Percentiles rank a stretch among this genome's conserved stretches.
Conservation (phyloP, 2,888 invertebrate species). For the Aphrophora alni region DNA sequence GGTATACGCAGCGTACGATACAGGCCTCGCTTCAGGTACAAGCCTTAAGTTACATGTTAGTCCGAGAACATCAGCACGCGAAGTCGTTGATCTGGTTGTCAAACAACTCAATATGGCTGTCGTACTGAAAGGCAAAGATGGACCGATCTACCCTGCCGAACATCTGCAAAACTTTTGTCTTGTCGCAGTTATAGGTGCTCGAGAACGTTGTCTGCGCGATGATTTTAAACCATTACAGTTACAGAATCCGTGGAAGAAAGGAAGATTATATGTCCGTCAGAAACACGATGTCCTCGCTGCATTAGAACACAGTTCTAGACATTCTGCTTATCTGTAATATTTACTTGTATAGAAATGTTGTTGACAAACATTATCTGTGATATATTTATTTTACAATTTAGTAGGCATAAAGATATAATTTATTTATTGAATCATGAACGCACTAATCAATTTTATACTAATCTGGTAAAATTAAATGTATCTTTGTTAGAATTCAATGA, state of each 20-base stretch:
- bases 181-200: constrained; percentile 93
- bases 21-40: constrained; percentile 90
- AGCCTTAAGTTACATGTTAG: constrained; percentile 94
- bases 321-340: constrained; percentile 53
- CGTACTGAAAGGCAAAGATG: constrained; percentile 81
- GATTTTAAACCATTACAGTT: constrained; percentile 93
- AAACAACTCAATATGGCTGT: constrained; percentile 95
- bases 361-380: neutral
- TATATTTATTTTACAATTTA: constrained; percentile 2
- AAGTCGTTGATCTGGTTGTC: constrained; percentile 94
- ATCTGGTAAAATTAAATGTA: too few relatives aligned
- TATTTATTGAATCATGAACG: neutral
- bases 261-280: constrained; percentile 88
- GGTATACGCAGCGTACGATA: constrained; percentile 96
- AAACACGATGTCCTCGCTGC: constrained; percentile 90
- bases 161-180: constrained; percentile 89
- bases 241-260: constrained; percentile 96
- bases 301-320: constrained; percentile 85
- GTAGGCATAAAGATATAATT: neutral
- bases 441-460: too few relatives aligned
- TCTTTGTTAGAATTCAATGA: too few relatives aligned
- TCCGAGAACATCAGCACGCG: constrained; percentile 89
- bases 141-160: constrained; percentile 84
- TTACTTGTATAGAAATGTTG: neutral
- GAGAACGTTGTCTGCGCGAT: constrained; percentile 91